A percentile compares a stretch with the other conserved stretches of the same genome.
Evolutionary conservation across 2,888 invertebrate species (phyloP).

Genomic region (Drosophila buzzatii): DNA sequence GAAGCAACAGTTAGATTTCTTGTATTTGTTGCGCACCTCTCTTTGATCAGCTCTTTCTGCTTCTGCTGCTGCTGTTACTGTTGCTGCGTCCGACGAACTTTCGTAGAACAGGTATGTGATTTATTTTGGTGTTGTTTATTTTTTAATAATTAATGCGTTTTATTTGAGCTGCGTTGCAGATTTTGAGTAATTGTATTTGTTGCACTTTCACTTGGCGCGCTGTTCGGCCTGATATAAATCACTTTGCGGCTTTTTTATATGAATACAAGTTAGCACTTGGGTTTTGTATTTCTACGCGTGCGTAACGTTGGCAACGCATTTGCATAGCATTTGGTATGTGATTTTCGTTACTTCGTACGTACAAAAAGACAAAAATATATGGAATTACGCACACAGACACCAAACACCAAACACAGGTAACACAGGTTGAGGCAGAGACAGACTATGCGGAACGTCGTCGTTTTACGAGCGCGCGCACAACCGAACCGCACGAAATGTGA

Average conservation of each 20-base stretch:
- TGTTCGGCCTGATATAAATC: constrained; percentile 16
- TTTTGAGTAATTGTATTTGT: constrained; percentile 28
- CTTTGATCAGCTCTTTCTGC: constrained; percentile 21
- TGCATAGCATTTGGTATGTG: constrained; percentile 48
- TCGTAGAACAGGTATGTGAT: constrained; percentile 46
- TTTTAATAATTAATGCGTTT: neutral
- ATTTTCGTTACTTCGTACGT: constrained; percentile 38
- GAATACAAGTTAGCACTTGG: constrained; percentile 15
- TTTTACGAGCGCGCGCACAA: constrained; percentile 32
- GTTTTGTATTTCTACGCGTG: constrained; percentile 58
- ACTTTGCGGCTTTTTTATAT: constrained; percentile 45
- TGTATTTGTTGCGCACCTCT: constrained; percentile 37
- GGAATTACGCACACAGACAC: constrained; percentile 6
- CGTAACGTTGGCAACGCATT: constrained; percentile 66
- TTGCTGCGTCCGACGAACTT: constrained; percentile 31
- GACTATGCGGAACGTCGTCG: constrained; percentile 31
- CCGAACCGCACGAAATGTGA: constrained; percentile 32
- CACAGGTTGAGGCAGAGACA: constrained; percentile 14
- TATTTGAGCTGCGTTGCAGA: constrained; percentile 2
- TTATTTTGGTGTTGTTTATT: constrained; percentile 14
- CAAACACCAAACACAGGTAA: constrained; percentile 12
- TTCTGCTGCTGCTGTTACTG: constrained; percentile 10
- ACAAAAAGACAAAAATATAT: constrained; percentile 15
- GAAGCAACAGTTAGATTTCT: constrained; percentile 56
- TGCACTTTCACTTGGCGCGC: constrained; percentile 55